Base-by-base conservation (phyloP, 1,140 invertebrate species). In the Atta colombica region DNA sequence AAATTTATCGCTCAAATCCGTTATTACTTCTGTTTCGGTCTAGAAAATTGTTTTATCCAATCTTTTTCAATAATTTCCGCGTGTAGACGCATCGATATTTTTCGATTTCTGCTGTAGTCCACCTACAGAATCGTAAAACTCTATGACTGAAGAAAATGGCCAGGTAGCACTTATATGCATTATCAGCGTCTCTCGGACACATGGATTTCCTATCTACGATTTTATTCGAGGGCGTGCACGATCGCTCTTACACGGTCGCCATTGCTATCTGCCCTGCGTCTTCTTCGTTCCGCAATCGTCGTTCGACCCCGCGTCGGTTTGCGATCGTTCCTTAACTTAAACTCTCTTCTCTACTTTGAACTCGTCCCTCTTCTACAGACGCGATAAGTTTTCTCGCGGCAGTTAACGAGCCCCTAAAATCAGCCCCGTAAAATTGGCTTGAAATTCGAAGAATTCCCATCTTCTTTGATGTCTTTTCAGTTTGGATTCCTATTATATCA, bases 221-320 rank as follows among this genome's bases (percentile, higher is more conserved):
- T 84, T 84, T 84, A 84, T 82, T 82, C 18, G 80, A 60, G 80
- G 58, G 53, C 69, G 69, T 84, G 69, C 69, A 84, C 55, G 55
- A 74, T 74, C 80, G 55, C 55, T 61, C 55, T 84, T 51, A 74
- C 25, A 84, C n/a, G 18, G 69, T 82, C 69, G 80, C 80, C 35
- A 61, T 60, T 68, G 49, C 68, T 82, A 82, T 84, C 68, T 61
- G 55, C 55, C 58, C 69, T 39, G 45, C 80, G 78, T 49, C 66
- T 61, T 49, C 39, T 74, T 84, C 80, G 68, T 84, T 84, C 55
- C 25, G 66, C 80, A 49, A 39, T 80, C 68, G 39, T 84, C 45
- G 55, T 84, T 61, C 53, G 68, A 49, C 68, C 68, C 39, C 16
- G 69, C 39, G 35, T 60, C 35, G 51, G 65, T 71, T 81, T 74